A percentile compares a stretch with the other conserved stretches of the same genome.
phyloP scores from a whole-genome alignment of 2,888 invertebrate species.

The Empis livida region DNA sequence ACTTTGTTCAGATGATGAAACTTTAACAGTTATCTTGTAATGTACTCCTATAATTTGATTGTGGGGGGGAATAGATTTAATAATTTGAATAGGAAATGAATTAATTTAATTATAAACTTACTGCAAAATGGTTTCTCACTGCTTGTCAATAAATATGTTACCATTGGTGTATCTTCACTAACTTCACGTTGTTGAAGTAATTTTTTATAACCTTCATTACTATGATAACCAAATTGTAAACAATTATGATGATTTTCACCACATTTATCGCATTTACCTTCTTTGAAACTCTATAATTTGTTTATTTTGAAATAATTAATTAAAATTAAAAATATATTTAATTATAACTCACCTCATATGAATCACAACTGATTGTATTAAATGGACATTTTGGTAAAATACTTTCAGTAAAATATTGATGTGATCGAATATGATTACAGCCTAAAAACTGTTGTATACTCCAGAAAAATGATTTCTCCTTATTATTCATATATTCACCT shows the following conservation, averaged over 20 bases:
- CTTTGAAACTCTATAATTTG: constrained; percentile 44
- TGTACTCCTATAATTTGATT: constrained; percentile 63
- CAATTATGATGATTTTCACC: constrained; percentile 50
- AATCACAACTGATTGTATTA: constrained; percentile 62
- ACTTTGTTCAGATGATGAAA: constrained; percentile 61
- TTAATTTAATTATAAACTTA: constrained; percentile 38
- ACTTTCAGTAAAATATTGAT: constrained; percentile 73
- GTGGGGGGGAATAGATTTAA: too few relatives aligned
- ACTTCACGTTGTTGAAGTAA: constrained; percentile 37
- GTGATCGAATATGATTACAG: constrained; percentile 78
- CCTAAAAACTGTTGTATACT: constrained; percentile 48
- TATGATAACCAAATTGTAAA: constrained; percentile 55
- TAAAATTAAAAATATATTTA: neutral
- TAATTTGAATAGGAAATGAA: too few relatives aligned
- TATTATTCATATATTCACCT: constrained; percentile 46
- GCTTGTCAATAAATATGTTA: constrained; percentile 62
- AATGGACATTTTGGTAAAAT: constrained; percentile 67
- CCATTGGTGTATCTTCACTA: constrained; percentile 40
- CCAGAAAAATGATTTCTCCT: constrained; percentile 47
- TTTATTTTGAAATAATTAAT: neutral
- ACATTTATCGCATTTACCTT: constrained; percentile 58
- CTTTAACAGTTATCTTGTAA: constrained; percentile 59
- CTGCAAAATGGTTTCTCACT: constrained; percentile 61
- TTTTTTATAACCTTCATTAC: constrained; percentile 41
- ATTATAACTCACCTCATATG: constrained; percentile 48